Evolutionary conservation across 2,888 invertebrate species (phyloP), one percentile per base, ranked within the genome.

Genomic region (Neuroscelio doddi): DNA sequence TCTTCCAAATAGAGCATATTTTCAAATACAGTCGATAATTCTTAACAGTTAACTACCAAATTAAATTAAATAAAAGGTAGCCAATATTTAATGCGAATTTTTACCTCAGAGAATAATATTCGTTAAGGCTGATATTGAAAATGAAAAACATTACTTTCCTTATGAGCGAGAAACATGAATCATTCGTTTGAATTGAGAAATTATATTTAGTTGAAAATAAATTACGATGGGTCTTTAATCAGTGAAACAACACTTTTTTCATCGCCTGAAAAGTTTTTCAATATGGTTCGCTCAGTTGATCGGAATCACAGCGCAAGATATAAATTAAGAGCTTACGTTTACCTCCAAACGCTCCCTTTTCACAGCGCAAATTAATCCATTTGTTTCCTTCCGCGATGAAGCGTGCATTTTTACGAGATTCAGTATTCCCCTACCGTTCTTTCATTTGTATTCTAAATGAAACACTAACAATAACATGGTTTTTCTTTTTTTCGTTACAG

Each of bases 401-500:
- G 39, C 26, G n/a, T 24, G 39, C 32, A 27, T 44, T 44, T 44
- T 17, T 24, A 44, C 24, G 44, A 27, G 4, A 12, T 42, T 7
- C 16, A 27, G 15, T 29, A 29, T 15, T 29, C 29, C 10, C 15
- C 9, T 16, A 8, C 8, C 7, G 14, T 8, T 15, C 12, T 44
- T 39, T 24, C 27, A 68, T 70, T 65, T 59, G 47, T 56, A 63
- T 69, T 65, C 63, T 44, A 51, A 53, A 38, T 39, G 38, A 15
- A 45, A 14, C 17, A 53, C 47, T 66, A 71, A 71, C 62, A 64
- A 64, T 63, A 34, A n/a, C n/a, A n/a, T n/a, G n/a, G n/a, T 64
- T 50, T 66, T 64, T 67, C 16, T 44, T 69, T 34, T 32, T 67
- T 36, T 69, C 71, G 69, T 75, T 72, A 30, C 72, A 71, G 70